Evolutionary conservation across 1,140 invertebrate species (phyloP).

Genomic region (Chironomus striatipennis): DNA sequence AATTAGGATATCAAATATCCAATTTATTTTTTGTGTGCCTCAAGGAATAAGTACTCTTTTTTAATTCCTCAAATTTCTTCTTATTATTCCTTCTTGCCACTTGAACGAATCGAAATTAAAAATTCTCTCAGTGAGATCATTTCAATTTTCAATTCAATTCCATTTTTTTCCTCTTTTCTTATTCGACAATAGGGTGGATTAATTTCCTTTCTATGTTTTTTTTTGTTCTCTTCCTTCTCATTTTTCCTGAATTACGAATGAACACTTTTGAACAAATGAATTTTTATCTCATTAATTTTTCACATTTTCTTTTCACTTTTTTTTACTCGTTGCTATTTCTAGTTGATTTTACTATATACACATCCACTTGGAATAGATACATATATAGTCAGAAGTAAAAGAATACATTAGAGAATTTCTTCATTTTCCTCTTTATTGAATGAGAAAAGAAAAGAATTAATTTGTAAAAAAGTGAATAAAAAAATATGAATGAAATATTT

Average conservation of each 20-base stretch:
- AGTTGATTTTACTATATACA: no score
- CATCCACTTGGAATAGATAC: no score
- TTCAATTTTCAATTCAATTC: background rate
- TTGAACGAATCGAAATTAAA: conserved; percentile 2
- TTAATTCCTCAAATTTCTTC: background rate
- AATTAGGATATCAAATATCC: background rate
- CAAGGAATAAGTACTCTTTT: background rate
- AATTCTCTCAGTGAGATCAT: background rate
- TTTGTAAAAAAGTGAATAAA: no score
- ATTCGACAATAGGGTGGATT: background rate
- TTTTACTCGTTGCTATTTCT: no score
- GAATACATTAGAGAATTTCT: no score
- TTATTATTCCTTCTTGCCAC: background rate
- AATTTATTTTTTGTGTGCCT: background rate
- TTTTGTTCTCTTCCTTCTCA: background rate
- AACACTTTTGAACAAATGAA: background rate
- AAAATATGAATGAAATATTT: no score
- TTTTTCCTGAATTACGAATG: background rate
- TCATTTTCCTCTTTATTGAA: no score
- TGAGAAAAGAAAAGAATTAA: no score
- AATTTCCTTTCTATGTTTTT: background rate
- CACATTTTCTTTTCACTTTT: background rate
- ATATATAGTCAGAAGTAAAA: no score
- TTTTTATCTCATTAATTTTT: conserved; percentile 15
- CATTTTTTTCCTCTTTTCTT: no score